phyloP scores from a whole-genome alignment of 53 echinoderm and acorn worm genomes.

The Apostichopus leukothele region DNA sequence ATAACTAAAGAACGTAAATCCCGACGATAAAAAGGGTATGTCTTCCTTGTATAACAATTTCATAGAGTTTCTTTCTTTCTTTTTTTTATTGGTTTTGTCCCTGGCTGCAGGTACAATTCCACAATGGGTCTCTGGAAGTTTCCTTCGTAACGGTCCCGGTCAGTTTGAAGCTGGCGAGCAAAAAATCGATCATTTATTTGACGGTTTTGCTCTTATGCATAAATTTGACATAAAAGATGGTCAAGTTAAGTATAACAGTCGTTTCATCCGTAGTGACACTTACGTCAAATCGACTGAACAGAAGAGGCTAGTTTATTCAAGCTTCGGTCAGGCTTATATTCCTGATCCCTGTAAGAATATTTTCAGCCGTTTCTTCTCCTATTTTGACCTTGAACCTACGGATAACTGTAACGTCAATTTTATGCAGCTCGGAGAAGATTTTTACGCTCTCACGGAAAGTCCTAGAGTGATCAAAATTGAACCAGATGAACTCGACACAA shows the following conservation, averaged over 20 bases:
- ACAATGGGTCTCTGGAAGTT: slow-evolving; percentile 61
- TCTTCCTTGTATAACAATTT: background rate
- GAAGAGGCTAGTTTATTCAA: slow-evolving; percentile 66
- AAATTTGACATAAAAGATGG: slow-evolving; percentile 66
- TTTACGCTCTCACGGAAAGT: slow-evolving; percentile 66
- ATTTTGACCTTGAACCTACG: slow-evolving; percentile 47
- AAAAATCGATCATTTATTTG: slow-evolving; percentile 56
- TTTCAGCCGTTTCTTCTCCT: slow-evolving; percentile 67
- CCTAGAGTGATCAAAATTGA: slow-evolving; percentile 59
- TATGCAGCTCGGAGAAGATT: slow-evolving; percentile 68
- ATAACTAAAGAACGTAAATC: too few species aligned
- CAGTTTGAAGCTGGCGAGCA: slow-evolving; percentile 61
- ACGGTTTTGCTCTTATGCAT: slow-evolving; percentile 70
- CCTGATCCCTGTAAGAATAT: slow-evolving; percentile 90
- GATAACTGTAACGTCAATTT: slow-evolving; percentile 88
- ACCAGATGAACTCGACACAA: slow-evolving; percentile 59
- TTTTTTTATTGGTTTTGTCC: background rate
- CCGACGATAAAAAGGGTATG: too few species aligned
- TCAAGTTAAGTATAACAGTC: slow-evolving; percentile 59
- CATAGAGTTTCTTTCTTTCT: background rate
- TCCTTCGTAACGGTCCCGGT: slow-evolving; percentile 76
- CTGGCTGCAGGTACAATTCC: slow-evolving; percentile 59
- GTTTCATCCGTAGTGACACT: slow-evolving; percentile 64
- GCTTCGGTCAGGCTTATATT: slow-evolving; percentile 68
- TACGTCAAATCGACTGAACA: slow-evolving; percentile 65